Base-by-base conservation (phyloP, 1,140 invertebrate genomes). In the Paralvinella palmiformis region DNA sequence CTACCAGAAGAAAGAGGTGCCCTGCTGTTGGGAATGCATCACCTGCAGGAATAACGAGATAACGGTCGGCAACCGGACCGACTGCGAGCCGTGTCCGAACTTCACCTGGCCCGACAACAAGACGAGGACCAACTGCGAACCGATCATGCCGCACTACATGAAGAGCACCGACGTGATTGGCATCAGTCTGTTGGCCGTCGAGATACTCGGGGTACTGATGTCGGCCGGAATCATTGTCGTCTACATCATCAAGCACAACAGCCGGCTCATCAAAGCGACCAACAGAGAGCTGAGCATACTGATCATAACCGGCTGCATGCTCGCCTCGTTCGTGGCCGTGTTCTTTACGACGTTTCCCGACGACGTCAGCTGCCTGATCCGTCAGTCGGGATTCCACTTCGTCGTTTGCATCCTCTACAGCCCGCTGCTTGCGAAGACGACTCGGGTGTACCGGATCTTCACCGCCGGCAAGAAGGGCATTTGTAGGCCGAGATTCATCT, bases 401-500 rank as follows among this genome's bases (percentile, higher is more conserved):
- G 60, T 17, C 35, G 29, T 59, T 36, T 36, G 36, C 58, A 24
- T 59, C 36, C 35, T 41, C 5, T 59, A 59, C 35, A 36, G 33
- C 24, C 41, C 35, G 31, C 41, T 59, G 58, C 41, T 59, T 13
- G 41, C 36, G 32, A 41, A 37, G 35, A n/a, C 24, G 17, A 88
- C 87, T 78, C 77, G 87, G 17, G 84, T 88, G 48, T 86, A 87
- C 3, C 67, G 88, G 55, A 87, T 89, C 33, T 87, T 87, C 73
- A 86, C 86, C 75, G 81, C 84, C 10, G 82, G 84, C 1, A 91
- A 90, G 72, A 87, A 88, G n/a, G n/a, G n/a, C n/a, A n/a, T n/a
- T n/a, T n/a, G n/a, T n/a, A n/a, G n/a, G n/a, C n/a, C n/a, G n/a
- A n/a, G n/a, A n/a, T n/a, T n/a, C n/a, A n/a, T n/a, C n/a, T n/a